Conservation (phyloP, 2,888 invertebrate species). For the Prionchulus punctatus region DNA sequence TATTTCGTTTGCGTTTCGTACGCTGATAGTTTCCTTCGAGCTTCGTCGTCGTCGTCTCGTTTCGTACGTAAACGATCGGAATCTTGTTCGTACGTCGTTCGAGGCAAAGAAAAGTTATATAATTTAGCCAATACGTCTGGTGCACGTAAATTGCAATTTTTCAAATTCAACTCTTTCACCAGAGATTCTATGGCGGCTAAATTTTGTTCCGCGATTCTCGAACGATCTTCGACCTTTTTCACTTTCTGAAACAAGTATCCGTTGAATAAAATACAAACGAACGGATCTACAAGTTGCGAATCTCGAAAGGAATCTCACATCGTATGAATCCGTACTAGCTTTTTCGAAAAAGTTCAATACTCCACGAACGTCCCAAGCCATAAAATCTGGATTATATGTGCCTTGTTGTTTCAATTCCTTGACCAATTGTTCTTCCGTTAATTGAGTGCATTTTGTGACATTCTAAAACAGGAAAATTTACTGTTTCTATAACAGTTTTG, state of each 20-base stretch:
- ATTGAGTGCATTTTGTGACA: constrained; percentile 5
- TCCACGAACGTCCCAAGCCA: constrained; percentile 32
- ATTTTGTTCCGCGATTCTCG: constrained; percentile 24
- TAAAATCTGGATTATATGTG: constrained; percentile 20
- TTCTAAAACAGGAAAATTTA: constrained; percentile 1
- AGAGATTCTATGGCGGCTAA: constrained; percentile 27
- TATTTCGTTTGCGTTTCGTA: not conserved
- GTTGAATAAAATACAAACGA: not conserved
- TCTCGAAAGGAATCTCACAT: not conserved
- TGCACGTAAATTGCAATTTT: constrained; percentile 22
- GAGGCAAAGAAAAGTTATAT: constrained; percentile 20
- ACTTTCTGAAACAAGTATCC: not conserved
- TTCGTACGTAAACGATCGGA: not conserved
- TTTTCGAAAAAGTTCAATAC: constrained; percentile 28
- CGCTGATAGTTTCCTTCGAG: not conserved
- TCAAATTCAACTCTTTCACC: constrained; percentile 24
- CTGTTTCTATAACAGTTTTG: too few relatives aligned
- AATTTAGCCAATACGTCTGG: constrained; percentile 19
- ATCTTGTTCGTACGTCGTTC: not conserved
- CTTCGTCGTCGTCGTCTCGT: not conserved
- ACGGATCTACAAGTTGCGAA: not conserved
- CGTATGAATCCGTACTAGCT: constrained; percentile 25
- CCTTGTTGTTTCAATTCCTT: constrained; percentile 11
- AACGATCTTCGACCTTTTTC: constrained; percentile 9
- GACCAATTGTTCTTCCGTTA: constrained; percentile 10